Evolutionary conservation across 2,888 invertebrate species (phyloP).

Genomic region (Perdita meconis): DNA sequence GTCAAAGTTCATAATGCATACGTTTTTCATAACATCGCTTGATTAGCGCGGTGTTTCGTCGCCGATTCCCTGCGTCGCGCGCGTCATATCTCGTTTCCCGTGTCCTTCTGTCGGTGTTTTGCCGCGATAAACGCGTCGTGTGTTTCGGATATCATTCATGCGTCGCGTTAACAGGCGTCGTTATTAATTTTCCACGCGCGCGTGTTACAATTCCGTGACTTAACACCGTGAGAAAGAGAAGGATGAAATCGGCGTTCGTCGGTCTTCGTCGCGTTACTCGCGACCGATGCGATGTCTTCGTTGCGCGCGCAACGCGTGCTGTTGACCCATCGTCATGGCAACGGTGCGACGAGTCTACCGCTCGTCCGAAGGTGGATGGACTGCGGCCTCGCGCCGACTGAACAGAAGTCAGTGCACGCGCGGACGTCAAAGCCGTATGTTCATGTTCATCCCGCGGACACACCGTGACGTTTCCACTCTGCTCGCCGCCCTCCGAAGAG

Average conservation of each 20-base stretch:
- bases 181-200: constrained; percentile 52
- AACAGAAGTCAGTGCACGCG: constrained; percentile 82
- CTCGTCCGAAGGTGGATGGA: constrained; percentile 68
- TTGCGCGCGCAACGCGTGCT: constrained; percentile 67
- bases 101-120: background rate
- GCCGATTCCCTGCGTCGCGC: no score
- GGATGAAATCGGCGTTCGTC: background rate
- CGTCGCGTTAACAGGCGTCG: constrained; percentile 33
- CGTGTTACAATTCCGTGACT: constrained; percentile 40
- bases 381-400: constrained; percentile 67
- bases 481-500: constrained; percentile 30
- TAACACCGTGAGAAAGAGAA: constrained; percentile 9
- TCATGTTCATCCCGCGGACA: constrained; percentile 56
- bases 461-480: constrained; percentile 36
- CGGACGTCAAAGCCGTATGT: constrained; percentile 78
- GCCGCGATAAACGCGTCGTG: background rate
- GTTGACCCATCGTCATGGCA: constrained; percentile 73
- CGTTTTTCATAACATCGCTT: background rate
- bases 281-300: constrained; percentile 33
- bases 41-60: background rate
- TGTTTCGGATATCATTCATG: constrained; percentile 13
- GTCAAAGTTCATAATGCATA: background rate
- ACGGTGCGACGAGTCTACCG: constrained; percentile 71
- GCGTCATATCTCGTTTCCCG: background rate
- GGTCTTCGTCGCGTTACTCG: constrained; percentile 24